These are phyloP conservation scores for Ichneumon xanthorius DNA, from an alignment of 2,888 invertebrate genomes.

Conservation along the genomic window DNA sequence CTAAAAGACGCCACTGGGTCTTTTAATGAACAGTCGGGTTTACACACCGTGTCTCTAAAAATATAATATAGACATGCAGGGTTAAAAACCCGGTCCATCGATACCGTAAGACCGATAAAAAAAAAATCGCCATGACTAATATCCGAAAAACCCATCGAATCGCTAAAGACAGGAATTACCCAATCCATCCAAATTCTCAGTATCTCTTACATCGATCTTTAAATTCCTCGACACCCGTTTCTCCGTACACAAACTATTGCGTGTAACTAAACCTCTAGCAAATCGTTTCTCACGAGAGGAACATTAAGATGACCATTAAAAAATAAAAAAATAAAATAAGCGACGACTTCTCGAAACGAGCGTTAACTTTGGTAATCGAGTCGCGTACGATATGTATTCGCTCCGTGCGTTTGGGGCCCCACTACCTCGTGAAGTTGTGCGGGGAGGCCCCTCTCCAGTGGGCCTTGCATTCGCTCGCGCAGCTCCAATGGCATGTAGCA, in stretches of 20 bases:
- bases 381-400: conserved; percentile 54
- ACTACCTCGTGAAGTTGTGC: conserved; percentile 23
- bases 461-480: conserved; percentile 46
- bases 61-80: too few relatives aligned
- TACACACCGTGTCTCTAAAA: too few relatives aligned
- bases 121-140: not conserved
- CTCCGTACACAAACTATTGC: not conserved
- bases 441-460: conserved; percentile 50
- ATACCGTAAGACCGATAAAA: not conserved
- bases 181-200: not conserved
- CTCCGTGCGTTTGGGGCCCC: conserved; percentile 48
- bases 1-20: too few relatives aligned
- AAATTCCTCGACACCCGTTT: not conserved
- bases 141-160: not conserved
- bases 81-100: not conserved
- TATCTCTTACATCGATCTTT: not conserved
- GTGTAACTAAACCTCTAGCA: not conserved
- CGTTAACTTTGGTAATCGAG: conserved; percentile 43
- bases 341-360: conserved; percentile 4
- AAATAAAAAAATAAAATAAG: not conserved
- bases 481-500: not conserved
- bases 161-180: not conserved
- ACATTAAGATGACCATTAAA: not conserved
- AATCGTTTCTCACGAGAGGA: conserved; percentile 6
- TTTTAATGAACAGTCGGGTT: too few relatives aligned